phyloP scores from a whole-genome alignment of 2,888 invertebrate genomes.

The Thysanoteuthis rhombus region DNA sequence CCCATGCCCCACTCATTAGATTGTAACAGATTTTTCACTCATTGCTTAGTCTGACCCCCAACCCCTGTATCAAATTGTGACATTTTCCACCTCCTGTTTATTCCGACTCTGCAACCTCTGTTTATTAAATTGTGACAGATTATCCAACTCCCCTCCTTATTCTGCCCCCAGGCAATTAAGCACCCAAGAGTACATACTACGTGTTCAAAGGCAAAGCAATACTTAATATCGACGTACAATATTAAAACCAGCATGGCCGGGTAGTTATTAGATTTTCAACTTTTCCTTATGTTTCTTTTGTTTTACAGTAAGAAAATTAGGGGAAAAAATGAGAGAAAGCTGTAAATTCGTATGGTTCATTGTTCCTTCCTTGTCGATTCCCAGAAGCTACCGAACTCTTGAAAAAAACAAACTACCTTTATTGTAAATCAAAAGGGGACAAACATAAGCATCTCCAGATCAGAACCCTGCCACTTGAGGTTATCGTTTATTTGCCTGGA shows the following conservation, averaged over 20 bases:
- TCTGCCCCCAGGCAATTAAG: too few relatives aligned
- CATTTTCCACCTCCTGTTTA: too few relatives aligned
- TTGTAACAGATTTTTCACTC: too few relatives aligned
- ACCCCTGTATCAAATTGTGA: too few relatives aligned
- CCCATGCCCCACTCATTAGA: too few relatives aligned
- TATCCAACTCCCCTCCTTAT: too few relatives aligned
- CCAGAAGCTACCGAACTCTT: not conserved
- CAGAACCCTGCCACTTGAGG: not conserved
- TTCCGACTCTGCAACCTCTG: too few relatives aligned
- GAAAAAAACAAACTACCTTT: not conserved
- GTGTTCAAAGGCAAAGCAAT: not conserved
- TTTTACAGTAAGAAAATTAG: not conserved
- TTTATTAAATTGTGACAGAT: too few relatives aligned
- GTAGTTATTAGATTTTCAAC: not conserved
- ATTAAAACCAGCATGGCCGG: too few relatives aligned
- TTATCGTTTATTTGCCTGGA: not conserved
- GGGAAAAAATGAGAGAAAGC: not conserved
- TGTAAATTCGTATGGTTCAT: not conserved
- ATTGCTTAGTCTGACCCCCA: too few relatives aligned
- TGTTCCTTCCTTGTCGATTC: not conserved
- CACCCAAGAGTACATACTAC: not conserved
- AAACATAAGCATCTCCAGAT: not conserved
- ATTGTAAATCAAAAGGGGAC: not conserved
- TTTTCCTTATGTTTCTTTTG: not conserved
- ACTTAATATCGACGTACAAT: not conserved